These are phyloP conservation scores for Pitta sordida DNA, from an alignment of 2,113 vertebrate genomes.

Conservation along the genomic window DNA sequence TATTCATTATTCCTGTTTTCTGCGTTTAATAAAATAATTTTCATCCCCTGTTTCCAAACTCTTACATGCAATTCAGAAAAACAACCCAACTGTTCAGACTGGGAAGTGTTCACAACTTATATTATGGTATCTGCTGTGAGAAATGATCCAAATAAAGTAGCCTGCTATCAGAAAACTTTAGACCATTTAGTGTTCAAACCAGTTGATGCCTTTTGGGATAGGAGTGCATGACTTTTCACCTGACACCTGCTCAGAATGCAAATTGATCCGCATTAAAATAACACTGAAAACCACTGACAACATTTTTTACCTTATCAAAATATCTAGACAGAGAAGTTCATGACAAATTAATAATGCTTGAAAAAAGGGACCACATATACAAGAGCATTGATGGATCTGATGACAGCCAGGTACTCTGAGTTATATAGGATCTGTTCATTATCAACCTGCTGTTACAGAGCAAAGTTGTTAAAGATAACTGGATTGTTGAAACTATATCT, in stretches of 20 bases:
- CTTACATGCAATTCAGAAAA: not conserved
- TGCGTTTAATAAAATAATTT: not conserved
- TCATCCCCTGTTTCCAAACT: not conserved
- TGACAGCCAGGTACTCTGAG: not conserved
- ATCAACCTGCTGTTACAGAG: not conserved
- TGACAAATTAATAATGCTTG: not conserved
- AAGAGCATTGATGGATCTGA: not conserved
- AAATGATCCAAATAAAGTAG: conserved; percentile 15
- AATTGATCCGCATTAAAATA: not conserved
- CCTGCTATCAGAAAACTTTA: not conserved
- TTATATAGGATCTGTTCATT: not conserved
- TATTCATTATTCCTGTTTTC: not conserved
- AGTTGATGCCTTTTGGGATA: not conserved
- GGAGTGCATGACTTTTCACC: not conserved
- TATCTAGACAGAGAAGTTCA: not conserved
- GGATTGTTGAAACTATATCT: not conserved
- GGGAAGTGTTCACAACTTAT: conserved; percentile 22
- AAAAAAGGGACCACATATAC: not conserved
- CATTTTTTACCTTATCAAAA: not conserved
- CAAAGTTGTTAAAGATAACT: not conserved
- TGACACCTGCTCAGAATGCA: not conserved
- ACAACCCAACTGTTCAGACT: not conserved
- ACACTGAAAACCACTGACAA: not conserved
- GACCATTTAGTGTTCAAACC: not conserved
- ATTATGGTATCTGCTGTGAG: not conserved